Conservation (phyloP, 2,797 vertebrate species). For the Rhynchonycteris naso region DNA sequence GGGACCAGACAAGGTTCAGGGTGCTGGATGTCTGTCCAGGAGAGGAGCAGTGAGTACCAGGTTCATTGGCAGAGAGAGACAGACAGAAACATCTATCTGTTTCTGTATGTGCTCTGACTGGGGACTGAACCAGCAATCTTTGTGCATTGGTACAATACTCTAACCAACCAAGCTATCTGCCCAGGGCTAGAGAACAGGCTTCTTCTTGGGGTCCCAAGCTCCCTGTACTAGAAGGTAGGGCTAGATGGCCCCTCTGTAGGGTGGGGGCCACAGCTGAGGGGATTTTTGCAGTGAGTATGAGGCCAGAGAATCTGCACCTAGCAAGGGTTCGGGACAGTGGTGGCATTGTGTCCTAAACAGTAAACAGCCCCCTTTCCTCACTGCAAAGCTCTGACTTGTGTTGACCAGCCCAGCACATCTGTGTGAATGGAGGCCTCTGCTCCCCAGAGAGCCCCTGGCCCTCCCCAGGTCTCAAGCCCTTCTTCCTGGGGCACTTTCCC, state of each 20-base stretch:
- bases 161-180: too few species aligned
- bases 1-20: neutral
- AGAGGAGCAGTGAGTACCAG: neutral
- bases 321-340: fast-evolving
- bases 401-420: fast-evolving
- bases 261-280: neutral
- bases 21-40: neutral
- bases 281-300: neutral
- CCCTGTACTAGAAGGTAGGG: neutral
- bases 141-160: too few species aligned
- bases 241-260: neutral
- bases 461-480: neutral
- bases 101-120: too few species aligned
- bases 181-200: neutral
- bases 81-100: too few species aligned
- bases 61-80: too few species aligned
- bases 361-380: neutral
- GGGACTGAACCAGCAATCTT: too few species aligned
- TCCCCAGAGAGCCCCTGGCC: too few species aligned
- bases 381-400: neutral
- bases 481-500: neutral
- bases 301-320: neutral
- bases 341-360: neutral
- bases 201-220: neutral
- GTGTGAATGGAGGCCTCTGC: neutral